Evolutionary conservation across 1,140 invertebrate genomes (phyloP), one percentile per base, ranked within the genome.

Genomic region (Drosophila trapezifrons): DNA sequence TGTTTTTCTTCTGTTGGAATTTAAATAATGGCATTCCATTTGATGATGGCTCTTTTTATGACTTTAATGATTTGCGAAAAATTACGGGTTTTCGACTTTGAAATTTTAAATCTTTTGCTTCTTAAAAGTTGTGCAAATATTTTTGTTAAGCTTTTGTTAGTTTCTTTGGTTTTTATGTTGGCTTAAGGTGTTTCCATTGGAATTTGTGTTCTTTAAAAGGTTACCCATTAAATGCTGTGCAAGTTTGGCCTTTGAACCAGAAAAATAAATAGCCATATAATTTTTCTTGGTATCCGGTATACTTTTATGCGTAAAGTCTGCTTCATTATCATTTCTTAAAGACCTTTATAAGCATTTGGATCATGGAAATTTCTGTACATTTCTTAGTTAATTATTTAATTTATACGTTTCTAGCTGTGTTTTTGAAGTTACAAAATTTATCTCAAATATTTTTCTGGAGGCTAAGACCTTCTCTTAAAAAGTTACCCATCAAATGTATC

Each of bases 21-120:
- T 40, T 63, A 42, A 42, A 63, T 17, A 17, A 4, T 25, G 20
- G 35, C 69, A 71, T 70, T 70, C 27, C 49, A 35, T 54, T 69
- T 37, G 25, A 45, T 59, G 10, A 25, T 51, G 17, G 22, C 12
- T 20, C 12, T 27, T 55, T 63, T 46, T 51, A 35, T 37, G 29
- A 22, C 17, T 43, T 13, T 12, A 43, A 57, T 58, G 18, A 27
- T 29, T 27, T 38, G 25, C 47, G 12, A 35, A 35, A 52, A 65
- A 8, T 1, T 2, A 0, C 1, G 17, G 7, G 12, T 8, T 9
- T 63, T 51, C 18, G 13, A 7, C 25, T 29, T 63, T 47, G 22
- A 59, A 45, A 9, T 15, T 20, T 8, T 20, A 45, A 15, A 20
- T 37, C 4, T n/a, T 29, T 20, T 27, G 17, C 5, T 40, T 29